These are phyloP conservation scores for Corythornis cristatus DNA, from an alignment of 2,113 vertebrate species.

Conservation along the genomic window DNA sequence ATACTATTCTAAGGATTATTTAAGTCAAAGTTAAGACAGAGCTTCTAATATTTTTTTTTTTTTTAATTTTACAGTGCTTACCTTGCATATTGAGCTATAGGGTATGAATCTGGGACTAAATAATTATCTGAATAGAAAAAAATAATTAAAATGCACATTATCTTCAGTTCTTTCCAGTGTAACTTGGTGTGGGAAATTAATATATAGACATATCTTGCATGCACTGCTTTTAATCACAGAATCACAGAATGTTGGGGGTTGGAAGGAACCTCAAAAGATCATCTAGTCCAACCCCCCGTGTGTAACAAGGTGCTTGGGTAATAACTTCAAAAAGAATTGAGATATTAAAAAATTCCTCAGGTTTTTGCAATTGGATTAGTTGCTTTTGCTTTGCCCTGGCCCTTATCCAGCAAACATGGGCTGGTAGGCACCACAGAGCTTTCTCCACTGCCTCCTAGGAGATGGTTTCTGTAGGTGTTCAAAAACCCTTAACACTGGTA, in stretches of 20 bases:
- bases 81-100: background rate
- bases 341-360: background rate
- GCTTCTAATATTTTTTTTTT: background rate
- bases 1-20: background rate
- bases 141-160: background rate
- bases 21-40: background rate
- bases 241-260: no score
- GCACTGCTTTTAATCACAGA: background rate
- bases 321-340: background rate
- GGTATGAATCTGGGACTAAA: background rate
- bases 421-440: fast-evolving
- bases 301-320: background rate
- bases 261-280: no score
- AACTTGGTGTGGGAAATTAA: background rate
- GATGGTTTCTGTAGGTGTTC: background rate
- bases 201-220: background rate
- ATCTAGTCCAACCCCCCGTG: background rate
- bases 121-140: background rate
- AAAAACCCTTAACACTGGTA: background rate
- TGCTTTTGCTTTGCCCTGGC: background rate
- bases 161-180: background rate
- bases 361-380: background rate
- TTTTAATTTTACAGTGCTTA: background rate
- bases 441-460: fast-evolving
- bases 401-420: background rate